Evolutionary conservation across 1,140 invertebrate genomes (phyloP), one percentile per base, ranked within the genome.

Genomic region (Maniola jurtina): DNA sequence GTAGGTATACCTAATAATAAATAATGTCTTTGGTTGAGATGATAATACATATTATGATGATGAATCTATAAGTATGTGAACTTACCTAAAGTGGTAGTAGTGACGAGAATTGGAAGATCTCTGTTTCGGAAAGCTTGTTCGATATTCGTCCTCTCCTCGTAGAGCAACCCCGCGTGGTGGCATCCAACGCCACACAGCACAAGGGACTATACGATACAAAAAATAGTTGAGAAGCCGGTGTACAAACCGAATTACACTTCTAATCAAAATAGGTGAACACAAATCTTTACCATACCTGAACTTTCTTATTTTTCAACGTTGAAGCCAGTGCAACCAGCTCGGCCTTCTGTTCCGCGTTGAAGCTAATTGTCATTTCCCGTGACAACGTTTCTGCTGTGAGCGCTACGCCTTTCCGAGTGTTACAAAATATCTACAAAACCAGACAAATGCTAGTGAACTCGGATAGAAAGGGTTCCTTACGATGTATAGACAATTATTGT

Each of bases 81-180:
- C 71, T 76, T 85, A 93, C 93, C 92, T 66, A 95, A 83, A 3
- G 95, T 95, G 50, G 93, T 94, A 7, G 95, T 95, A 0, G 94
- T 93, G 9, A 95, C 91, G 13, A 97, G 88, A 66, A 97, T 93
- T 0, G 93, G 93, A 16, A 97, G 78, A 54, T 93, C 83, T 64
- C 93, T 93, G 36, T 89, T 88, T 50, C 93, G 77, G 82, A 96
- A 97, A 1, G 94, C 81, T 15, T 93, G 83, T 76, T 95, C 93
- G 10, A 96, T 92, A 9, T 88, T 81, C 45, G 91, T 86, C 67
- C 95, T 88, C 79, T 96, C 95, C 58, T 93, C 88, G 8, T 87
- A 81, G 56, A 93, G 82, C 77, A 97, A 84, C 0, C 96, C 96
- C 34, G 95, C 96, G 91, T 97, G 96, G 78, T 97, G 96, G 72